Percentiles rank a stretch among this genome's conserved stretches.
Evolutionary conservation across 1,140 invertebrate genomes (phyloP).

Genomic region (Lordiphosa stackelbergi): DNA sequence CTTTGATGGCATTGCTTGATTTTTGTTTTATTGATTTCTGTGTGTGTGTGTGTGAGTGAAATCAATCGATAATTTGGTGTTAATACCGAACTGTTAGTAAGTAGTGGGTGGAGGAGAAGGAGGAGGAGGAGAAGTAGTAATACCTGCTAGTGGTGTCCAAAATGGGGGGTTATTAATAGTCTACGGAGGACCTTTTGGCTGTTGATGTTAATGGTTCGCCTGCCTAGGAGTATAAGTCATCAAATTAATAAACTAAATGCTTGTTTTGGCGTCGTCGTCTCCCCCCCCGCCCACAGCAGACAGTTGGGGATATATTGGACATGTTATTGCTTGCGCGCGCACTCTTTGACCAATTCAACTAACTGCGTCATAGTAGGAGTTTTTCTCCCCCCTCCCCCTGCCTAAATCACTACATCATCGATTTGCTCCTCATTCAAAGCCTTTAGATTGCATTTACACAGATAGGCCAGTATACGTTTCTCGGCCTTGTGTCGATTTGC

Average conservation of each 20-base stretch:
- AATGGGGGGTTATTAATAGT: conserved; percentile 21
- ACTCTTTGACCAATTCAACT: conserved; percentile 55
- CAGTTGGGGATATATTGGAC: conserved; percentile 52
- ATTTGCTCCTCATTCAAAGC: conserved; percentile 57
- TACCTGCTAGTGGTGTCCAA: conserved; percentile 15
- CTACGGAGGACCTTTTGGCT: conserved; percentile 31
- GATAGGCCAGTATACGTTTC: conserved; percentile 57
- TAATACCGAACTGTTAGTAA: conserved; percentile 54
- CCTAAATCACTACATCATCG: conserved; percentile 63
- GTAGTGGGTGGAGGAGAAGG: conserved; percentile 7
- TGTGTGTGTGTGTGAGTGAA: conserved; percentile 44
- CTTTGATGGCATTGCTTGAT: conserved; percentile 45
- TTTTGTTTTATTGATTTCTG: conserved; percentile 67
- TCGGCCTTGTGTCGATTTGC: conserved; percentile 57
- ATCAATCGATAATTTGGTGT: conserved; percentile 77
- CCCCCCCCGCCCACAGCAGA: conserved; percentile 32
- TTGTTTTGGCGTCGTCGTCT: conserved; percentile 58
- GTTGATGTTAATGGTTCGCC: conserved; percentile 7
- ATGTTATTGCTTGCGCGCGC: conserved; percentile 73
- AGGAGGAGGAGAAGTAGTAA: conserved; percentile 22
- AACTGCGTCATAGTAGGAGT: conserved; percentile 66
- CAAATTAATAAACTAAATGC: conserved; percentile 73
- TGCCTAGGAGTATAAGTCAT: conserved; percentile 35
- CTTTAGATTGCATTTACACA: conserved; percentile 66
- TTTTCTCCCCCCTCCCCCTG: conserved; percentile 14